phyloP scores from a whole-genome alignment of 2,888 invertebrate genomes.

The Opisthograptis luteolata region DNA sequence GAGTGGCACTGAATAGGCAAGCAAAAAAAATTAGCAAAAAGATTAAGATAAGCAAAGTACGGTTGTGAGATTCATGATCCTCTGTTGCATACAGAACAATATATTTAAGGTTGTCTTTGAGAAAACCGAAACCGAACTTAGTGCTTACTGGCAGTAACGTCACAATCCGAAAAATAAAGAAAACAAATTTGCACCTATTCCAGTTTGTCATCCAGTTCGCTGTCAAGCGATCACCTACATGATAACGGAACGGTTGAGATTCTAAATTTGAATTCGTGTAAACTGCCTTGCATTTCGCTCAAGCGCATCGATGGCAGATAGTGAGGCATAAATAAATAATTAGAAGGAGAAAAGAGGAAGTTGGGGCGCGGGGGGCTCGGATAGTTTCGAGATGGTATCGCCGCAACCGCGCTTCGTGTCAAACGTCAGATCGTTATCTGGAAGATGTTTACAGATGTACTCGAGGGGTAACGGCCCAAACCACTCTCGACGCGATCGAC shows the following conservation, averaged over 20 bases:
- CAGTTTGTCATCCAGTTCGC: slow-evolving; percentile 49
- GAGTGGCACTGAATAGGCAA: too few species aligned
- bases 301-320: slow-evolving; percentile 81
- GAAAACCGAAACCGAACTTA: slow-evolving; percentile 36
- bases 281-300: slow-evolving; percentile 72
- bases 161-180: slow-evolving; percentile 21
- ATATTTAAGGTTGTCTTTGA: too few species aligned
- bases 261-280: slow-evolving; percentile 78
- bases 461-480: slow-evolving; percentile 76
- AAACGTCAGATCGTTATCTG: slow-evolving; percentile 82
- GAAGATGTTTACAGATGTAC: slow-evolving; percentile 83
- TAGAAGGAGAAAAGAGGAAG: slow-evolving; percentile 75
- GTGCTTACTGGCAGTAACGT: neutral
- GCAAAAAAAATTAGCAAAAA: too few species aligned
- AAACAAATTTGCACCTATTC: slow-evolving; percentile 52
- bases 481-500: slow-evolving; percentile 71
- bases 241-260: slow-evolving; percentile 61
- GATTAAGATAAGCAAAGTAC: too few species aligned
- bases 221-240: slow-evolving; percentile 71
- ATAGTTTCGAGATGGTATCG: slow-evolving; percentile 80
- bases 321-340: slow-evolving; percentile 81
- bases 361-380: slow-evolving; percentile 56
- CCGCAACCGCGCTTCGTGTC: slow-evolving; percentile 83
- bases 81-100: too few species aligned
- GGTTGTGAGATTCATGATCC: too few species aligned